phyloP scores from a whole-genome alignment of 2,797 vertebrate genomes.

The Spondyliosoma cantharus region DNA sequence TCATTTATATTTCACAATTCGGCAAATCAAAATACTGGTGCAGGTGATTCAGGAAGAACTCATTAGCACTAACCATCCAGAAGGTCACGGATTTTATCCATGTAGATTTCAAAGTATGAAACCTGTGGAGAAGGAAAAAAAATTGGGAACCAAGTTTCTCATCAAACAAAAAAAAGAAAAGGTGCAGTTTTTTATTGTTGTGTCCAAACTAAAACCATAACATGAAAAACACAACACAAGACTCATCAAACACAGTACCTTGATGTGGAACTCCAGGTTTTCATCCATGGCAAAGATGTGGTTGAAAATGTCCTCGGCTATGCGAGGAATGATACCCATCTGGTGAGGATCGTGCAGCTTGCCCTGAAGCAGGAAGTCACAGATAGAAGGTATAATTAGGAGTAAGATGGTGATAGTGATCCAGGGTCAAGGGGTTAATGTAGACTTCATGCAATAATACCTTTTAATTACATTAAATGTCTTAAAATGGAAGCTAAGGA shows the following conservation, averaged over 20 bases:
- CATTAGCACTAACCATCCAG: slow-evolving; percentile 89
- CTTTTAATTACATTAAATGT: slow-evolving; percentile 6
- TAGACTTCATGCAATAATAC: neutral
- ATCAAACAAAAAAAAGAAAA: neutral
- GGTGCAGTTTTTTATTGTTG: neutral
- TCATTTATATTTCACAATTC: neutral
- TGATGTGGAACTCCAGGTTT: slow-evolving; percentile 97
- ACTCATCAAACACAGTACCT: slow-evolving; percentile 79
- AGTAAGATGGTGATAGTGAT: neutral
- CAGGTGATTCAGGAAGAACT: neutral
- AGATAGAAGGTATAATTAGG: neutral
- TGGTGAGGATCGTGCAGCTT: slow-evolving; percentile 93
- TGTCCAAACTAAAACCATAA: neutral
- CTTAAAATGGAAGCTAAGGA: neutral
- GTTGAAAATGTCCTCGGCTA: slow-evolving; percentile 96
- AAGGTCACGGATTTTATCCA: slow-evolving; percentile 98
- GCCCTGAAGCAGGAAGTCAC: slow-evolving; percentile 81
- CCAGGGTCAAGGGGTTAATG: neutral
- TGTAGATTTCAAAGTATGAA: slow-evolving; percentile 98
- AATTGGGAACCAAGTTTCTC: neutral
- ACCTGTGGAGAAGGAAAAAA: slow-evolving; percentile 81
- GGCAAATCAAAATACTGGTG: neutral
- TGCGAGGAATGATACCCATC: slow-evolving; percentile 97
- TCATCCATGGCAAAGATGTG: slow-evolving; percentile 98
- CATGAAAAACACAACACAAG: neutral